Evolutionary conservation across 2,797 vertebrate genomes (phyloP).

Genomic region (Macrochelys suwanniensis): DNA sequence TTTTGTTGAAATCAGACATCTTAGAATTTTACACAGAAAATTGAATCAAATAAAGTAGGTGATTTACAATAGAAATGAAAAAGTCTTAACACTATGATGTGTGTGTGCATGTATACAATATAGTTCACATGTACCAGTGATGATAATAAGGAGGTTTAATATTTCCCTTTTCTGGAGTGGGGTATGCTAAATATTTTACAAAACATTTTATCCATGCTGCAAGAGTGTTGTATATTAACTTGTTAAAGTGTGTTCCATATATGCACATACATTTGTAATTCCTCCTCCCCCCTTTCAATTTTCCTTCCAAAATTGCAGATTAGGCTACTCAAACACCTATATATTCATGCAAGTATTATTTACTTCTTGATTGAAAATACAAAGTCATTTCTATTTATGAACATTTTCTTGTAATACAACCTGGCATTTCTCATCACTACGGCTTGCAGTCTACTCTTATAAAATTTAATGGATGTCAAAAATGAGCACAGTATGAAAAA

Average conservation of each 20-base stretch:
- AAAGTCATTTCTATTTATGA: constrained; percentile 80
- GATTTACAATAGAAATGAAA: not conserved
- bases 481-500: constrained; percentile 74
- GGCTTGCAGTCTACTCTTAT: constrained; percentile 74
- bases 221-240: not conserved
- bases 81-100: not conserved
- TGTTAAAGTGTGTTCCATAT: not conserved
- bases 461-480: constrained; percentile 82
- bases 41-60: not conserved
- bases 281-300: constrained; percentile 21
- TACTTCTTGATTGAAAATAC: constrained; percentile 76
- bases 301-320: constrained; percentile 68
- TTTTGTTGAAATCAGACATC: not conserved
- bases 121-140: not conserved
- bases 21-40: not conserved
- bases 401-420: constrained; percentile 75
- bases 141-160: not conserved
- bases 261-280: not conserved
- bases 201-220: not conserved
- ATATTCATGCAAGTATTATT: constrained; percentile 75
- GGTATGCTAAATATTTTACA: not conserved
- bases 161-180: not conserved
- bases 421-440: constrained; percentile 80
- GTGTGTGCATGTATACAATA: not conserved
- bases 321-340: constrained; percentile 51